Base-by-base conservation (phyloP, 2,888 invertebrate species). In the Barypeithes pellucidus region DNA sequence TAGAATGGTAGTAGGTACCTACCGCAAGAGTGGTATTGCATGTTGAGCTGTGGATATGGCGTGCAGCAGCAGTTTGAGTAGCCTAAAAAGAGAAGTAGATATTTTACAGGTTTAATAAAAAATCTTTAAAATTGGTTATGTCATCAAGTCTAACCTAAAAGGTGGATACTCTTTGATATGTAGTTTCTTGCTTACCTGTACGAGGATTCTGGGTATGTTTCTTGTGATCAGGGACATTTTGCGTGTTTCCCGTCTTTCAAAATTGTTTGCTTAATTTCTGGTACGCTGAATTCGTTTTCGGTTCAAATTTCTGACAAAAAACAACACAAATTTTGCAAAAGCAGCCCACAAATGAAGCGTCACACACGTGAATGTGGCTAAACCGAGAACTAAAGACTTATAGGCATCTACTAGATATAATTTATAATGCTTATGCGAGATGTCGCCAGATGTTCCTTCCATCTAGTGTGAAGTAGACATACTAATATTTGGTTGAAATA, bases 131-230 rank as follows among this genome's bases (percentile, higher is more conserved):
- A 60, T 14, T 33, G 54, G 72, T 75, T 75, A 75, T 72, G 72
- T 75, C 75, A 75, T 72, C 68, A 66, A 24, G 60, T 59, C 63
- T 72, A 75, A 75, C 75, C 75, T 75, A 70, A 47, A 59, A 75
- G 11, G 0, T 18, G 5, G 16, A 36, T 29, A n/a, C n/a, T 29
- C n/a, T 16, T 7, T 14, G 7, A 5, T 16, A 22, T 36, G 33
- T 18, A 39, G 12, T 41, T 54, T 47, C 0, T 24, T 60, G 20
- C 22, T 73, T 62, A 75, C 75, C 68, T 75, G 75, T 14, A 75
- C 47, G 41, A 72, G 52, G 47, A 72, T 52, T 45, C 68, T 54
- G 9, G 75, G 61, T 33, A 75, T 16, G 24, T 57, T 65, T 61
- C 75, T 75, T 3, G 72, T 65, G 14, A 75, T 18, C 16, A 75